These are phyloP conservation scores for Ennomos fuscantarius DNA, from an alignment of 2,888 invertebrate genomes.

Conservation along the genomic window DNA sequence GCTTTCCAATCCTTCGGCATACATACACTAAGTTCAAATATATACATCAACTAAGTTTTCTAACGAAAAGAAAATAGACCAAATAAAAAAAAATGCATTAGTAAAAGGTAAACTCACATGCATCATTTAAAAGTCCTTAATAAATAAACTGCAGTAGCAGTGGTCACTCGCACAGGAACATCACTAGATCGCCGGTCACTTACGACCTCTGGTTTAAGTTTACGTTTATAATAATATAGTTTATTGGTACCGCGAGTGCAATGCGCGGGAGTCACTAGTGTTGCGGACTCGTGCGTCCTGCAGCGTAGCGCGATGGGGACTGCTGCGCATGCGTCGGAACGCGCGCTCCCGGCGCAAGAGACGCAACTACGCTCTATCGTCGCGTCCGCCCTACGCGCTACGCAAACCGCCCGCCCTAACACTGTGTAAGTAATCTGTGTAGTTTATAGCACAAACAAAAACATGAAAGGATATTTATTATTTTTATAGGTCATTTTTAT, in stretches of 20 bases:
- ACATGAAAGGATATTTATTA: too few species aligned
- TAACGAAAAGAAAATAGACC: too few species aligned
- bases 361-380: not conserved
- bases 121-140: conserved; percentile 69
- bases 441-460: too few species aligned
- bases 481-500: too few species aligned
- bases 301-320: conserved; percentile 41
- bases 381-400: conserved; percentile 23
- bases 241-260: conserved; percentile 25
- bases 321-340: conserved; percentile 27
- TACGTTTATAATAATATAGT: conserved; percentile 32
- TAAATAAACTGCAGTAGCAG: conserved; percentile 43
- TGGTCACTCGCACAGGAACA: conserved; percentile 72
- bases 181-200: conserved; percentile 63
- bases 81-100: not conserved
- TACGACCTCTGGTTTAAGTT: conserved; percentile 62
- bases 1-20: conserved; percentile 31
- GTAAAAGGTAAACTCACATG: conserved; percentile 66
- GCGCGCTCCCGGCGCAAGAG: conserved; percentile 19
- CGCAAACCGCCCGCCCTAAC: conserved; percentile 11
- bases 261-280: conserved; percentile 34
- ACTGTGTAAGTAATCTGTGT: too few species aligned
- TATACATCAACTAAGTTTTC: not conserved
- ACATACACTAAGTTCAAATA: not conserved
- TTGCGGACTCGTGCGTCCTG: conserved; percentile 36